These are phyloP conservation scores for Aurelia aurita DNA, from an alignment of 30 jellyfish, hydroid and myxozoan genomes.

Conservation along the genomic window DNA sequence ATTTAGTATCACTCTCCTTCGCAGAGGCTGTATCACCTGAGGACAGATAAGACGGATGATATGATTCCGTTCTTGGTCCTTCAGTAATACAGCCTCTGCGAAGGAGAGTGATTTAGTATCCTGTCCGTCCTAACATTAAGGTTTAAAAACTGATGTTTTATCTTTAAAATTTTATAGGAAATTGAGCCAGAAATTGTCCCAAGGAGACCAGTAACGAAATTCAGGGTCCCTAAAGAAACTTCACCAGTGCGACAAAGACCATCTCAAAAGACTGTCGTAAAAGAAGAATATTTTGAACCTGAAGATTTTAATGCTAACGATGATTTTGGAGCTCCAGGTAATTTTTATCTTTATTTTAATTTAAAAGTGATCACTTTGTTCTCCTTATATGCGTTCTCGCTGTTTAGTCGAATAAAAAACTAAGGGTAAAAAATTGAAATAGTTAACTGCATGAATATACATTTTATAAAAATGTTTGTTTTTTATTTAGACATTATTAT, in stretches of 20 bases:
- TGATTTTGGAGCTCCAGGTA: slow-evolving; percentile 1
- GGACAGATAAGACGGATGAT: background rate
- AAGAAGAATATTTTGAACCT: background rate
- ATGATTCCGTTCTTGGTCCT: background rate
- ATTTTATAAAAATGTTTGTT: background rate
- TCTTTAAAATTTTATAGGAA: background rate
- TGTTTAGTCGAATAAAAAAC: no score
- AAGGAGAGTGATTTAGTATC: no score
- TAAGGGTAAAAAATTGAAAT: no score
- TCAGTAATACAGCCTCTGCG: background rate
- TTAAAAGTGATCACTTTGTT: no score
- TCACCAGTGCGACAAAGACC: slow-evolving; percentile 1
- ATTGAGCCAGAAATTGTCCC: background rate
- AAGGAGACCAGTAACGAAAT: slow-evolving; percentile 25
- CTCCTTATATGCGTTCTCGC: no score
- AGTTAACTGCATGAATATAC: no score
- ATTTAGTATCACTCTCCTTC: no score
- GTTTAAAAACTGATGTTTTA: background rate
- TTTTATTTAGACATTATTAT: background rate
- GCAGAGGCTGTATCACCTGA: no score
- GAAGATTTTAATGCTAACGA: background rate
- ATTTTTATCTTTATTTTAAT: background rate
- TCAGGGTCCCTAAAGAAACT: slow-evolving; percentile 34
- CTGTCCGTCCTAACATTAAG: no score
- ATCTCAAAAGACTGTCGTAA: background rate